Evolutionary conservation across 2,797 vertebrate genomes (phyloP).

Genomic region (Hafferia zeledoni): DNA sequence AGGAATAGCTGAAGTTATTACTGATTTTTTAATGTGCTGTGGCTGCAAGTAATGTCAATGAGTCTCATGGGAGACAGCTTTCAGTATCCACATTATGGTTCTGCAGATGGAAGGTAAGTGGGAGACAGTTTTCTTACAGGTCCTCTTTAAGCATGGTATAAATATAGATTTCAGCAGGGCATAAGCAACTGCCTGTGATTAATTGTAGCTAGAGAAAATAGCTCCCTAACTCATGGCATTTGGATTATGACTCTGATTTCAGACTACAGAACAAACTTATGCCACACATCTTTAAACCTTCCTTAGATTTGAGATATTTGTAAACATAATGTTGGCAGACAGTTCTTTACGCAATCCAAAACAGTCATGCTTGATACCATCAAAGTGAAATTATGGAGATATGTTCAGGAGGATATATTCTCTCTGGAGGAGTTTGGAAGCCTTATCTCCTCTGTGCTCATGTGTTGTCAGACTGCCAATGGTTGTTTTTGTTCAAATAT

Average conservation of each 20-base stretch:
- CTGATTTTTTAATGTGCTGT: not conserved
- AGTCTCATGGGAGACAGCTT: not conserved
- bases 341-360: not conserved
- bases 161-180: constrained; percentile 21
- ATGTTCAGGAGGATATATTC: not conserved
- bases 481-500: not conserved
- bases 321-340: not conserved
- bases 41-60: not conserved
- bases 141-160: not conserved
- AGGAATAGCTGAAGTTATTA: not conserved
- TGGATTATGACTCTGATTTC: not conserved
- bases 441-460: not conserved
- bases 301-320: not conserved
- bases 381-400: not conserved
- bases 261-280: not conserved
- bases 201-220: not conserved
- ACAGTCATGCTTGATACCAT: not conserved
- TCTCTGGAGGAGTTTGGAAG: not conserved
- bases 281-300: not conserved
- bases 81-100: not conserved
- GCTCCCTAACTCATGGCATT: not conserved
- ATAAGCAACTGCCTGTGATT: not conserved
- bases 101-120: constrained; percentile 23
- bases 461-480: not conserved
- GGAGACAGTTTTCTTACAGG: not conserved